Percentiles rank a stretch among this genome's conserved stretches.
These are phyloP conservation scores for Ashinkailepas kermadecensis DNA, from an alignment of 2,888 invertebrate species.

Conservation along the genomic window DNA sequence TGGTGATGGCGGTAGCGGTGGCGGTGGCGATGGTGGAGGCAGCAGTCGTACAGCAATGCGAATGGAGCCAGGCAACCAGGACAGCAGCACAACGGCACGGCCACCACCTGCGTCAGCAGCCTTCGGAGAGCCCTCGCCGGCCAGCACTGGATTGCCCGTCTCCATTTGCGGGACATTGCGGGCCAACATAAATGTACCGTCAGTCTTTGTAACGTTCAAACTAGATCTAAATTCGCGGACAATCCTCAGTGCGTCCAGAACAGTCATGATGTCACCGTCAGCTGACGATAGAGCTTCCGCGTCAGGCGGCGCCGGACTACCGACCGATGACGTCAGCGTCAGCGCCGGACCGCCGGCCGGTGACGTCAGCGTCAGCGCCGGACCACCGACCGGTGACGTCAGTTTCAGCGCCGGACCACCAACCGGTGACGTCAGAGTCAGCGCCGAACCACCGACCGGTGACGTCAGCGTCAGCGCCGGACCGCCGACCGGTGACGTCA, in stretches of 20 bases:
- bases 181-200: conserved; percentile 62
- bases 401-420: not conserved
- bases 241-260: not conserved
- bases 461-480: not conserved
- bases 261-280: not conserved
- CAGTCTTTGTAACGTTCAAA: not conserved
- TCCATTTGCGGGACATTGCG: conserved; percentile 58
- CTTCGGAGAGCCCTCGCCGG: conserved; percentile 31
- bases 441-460: not conserved
- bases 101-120: conserved; percentile 25
- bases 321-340: too few species aligned
- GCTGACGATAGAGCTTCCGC: not conserved
- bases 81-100: too few species aligned
- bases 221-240: not conserved
- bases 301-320: not conserved
- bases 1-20: too few species aligned
- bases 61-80: too few species aligned
- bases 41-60: too few species aligned
- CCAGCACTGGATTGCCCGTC: not conserved
- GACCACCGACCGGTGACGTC: too few species aligned
- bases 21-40: too few species aligned
- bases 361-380: too few species aligned
- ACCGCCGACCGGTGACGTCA: too few species aligned
- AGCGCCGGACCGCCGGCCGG: not conserved
- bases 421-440: not conserved